Evolutionary conservation across 2,888 invertebrate genomes (phyloP), one percentile per base, ranked within the genome.

Genomic region (Aporophyla lueneburgensis): DNA sequence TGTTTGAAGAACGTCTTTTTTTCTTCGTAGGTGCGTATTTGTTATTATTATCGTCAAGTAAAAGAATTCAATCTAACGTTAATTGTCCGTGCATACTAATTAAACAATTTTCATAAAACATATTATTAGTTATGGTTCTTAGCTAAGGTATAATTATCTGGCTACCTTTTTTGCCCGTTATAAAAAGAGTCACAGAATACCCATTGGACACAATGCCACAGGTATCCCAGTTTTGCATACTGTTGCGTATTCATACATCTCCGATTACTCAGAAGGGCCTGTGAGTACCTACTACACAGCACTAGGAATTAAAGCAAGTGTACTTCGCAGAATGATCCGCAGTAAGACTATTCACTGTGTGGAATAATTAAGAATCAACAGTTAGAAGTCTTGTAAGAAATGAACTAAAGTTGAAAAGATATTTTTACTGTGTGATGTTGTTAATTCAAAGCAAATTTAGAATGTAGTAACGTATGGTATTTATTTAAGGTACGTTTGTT

Each of bases 191-290:
- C 19, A n/a, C 9, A n/a, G 14, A 27, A 21, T 24, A 43, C n/a
- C 16, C 14, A 53, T n/a, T 53, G 10, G 56, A 46, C 46, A 24
- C 12, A 63, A 16, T 56, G 53, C 19, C 14, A 56, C 62, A 24
- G 51, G 9, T 10, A 33, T 33, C 46, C 27, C 27, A 79, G 21
- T 14, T 72, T 54, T 72, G 73, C 54, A 56, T 67, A n/a, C 58
- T 53, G 53, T 68, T 80, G 53, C 66, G 67, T 63, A 80, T 78
- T 80, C 63, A 66, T 24, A 53, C 6, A 14, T 12, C 27, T 74
- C 24, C 33, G 40, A 65, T 65, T 81, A 81, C 54, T 43, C 21
- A 75, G 69, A 75, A 69, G 14, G 40, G 33, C 65, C n/a, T 24
- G 54, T 54, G 54, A 51, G 58, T 46, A 43, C 46, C 0, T 33